A percentile compares a stretch with the other conserved stretches of the same genome.
phyloP scores from a whole-genome alignment of 2,888 invertebrate genomes.

The Leptinotarsa rubiginosa region DNA sequence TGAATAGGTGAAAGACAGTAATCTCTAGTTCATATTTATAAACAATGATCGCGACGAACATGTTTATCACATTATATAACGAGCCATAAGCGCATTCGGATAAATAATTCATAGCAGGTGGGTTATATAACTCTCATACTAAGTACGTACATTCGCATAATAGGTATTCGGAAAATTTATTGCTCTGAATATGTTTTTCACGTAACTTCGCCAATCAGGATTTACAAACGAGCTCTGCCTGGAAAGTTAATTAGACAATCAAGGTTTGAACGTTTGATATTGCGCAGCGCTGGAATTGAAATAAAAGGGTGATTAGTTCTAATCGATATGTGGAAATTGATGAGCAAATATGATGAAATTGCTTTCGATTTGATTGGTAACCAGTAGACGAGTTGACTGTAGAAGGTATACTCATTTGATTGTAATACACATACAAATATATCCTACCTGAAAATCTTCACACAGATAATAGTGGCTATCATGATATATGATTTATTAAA shows the following conservation, averaged over 20 bases:
- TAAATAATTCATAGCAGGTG: slow-evolving; percentile 33
- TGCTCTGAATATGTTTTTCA: slow-evolving; percentile 32
- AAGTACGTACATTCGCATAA: slow-evolving; percentile 28
- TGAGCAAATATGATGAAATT: neutral
- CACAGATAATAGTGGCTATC: too few relatives aligned
- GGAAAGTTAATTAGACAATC: neutral
- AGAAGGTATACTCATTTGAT: too few relatives aligned
- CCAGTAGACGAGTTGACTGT: too few relatives aligned
- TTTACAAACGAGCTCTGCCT: neutral
- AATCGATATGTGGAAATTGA: neutral
- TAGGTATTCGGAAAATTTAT: slow-evolving; percentile 36
- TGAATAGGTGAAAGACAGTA: neutral
- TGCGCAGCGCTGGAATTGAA: neutral
- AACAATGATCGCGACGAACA: neutral
- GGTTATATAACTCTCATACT: slow-evolving; percentile 32
- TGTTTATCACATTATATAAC: slow-evolving; percentile 28
- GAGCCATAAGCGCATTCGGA: slow-evolving; percentile 13
- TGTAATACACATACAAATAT: too few relatives aligned
- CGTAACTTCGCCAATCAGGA: slow-evolving; percentile 25
- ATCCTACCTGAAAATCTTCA: too few relatives aligned
- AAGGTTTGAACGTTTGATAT: neutral
- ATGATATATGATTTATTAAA: too few relatives aligned
- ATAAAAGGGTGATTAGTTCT: neutral
- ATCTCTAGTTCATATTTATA: neutral
- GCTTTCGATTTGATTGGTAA: too few relatives aligned